Base-by-base conservation (phyloP, 2,113 vertebrate species). In the Cacatua alba region DNA sequence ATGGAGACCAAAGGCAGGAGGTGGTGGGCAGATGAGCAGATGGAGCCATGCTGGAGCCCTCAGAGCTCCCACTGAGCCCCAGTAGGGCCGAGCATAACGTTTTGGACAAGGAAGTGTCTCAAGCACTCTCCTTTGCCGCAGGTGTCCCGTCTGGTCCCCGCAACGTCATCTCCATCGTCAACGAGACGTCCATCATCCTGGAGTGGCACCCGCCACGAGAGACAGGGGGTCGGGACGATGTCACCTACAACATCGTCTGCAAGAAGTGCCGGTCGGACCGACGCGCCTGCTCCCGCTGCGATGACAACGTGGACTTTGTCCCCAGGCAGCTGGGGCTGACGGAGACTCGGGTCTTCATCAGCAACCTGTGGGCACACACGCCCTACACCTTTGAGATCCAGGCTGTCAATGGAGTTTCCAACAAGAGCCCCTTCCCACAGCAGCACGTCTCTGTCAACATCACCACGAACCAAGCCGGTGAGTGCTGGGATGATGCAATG, bases 381-480 rank as follows among this genome's bases (percentile, higher is more conserved):
- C 98, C 99, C 1, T 99, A 99, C 92, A 99, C 99, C 57, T 99
- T 99, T 0, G 99, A 99, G 97, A 99, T 99, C 96, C 99, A 99
- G 96, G 99, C 99, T 0, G 98, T 99, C 94, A 99, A 99, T 0
- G 99, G 99, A 1, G 99, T 99, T 68, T 99, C 99, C 97, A 99
- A 95, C 98, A 99, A 99, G 98, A 99, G 99, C 91, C 99, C 99
- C 12, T 99, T 99, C 86, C 99, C 99, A 0, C 99, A 99, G 1
- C 99, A 99, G 94, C 99, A 99, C 0, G 98, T 99, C 77, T 99
- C 99, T 0, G 99, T 99, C 95, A 99, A 99, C 98, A 99, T 99
- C 98, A 99, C 99, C 94, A 99, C 99, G 83, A 99, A 99, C 97
- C 99, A 99, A 97, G 99, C 99, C 0, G 99, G 99, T 99, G 97